These are phyloP conservation scores for Cephus spinipes DNA, from an alignment of 2,888 invertebrate genomes.

Conservation along the genomic window DNA sequence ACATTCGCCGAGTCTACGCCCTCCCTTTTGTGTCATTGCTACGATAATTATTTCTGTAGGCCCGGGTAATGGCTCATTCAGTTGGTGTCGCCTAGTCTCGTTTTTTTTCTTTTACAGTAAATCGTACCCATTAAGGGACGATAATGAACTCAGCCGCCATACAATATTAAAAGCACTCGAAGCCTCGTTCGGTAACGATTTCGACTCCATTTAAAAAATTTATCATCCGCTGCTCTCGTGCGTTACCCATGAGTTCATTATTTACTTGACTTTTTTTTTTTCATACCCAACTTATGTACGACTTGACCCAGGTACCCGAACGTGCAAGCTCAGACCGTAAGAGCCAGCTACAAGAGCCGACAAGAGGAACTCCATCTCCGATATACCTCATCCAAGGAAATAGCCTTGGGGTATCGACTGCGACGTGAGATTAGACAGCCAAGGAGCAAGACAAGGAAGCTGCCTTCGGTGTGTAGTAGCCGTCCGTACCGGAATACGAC, in stretches of 20 bases:
- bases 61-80: slow-evolving; percentile 64
- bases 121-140: slow-evolving; percentile 58
- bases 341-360: neutral
- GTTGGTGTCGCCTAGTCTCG: slow-evolving; percentile 44
- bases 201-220: neutral
- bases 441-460: neutral
- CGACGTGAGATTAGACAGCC: neutral
- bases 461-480: neutral
- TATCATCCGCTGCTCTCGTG: neutral
- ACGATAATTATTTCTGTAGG: slow-evolving; percentile 64
- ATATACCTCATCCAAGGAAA: neutral
- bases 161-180: neutral
- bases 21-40: slow-evolving; percentile 49
- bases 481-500: neutral
- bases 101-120: slow-evolving; percentile 51
- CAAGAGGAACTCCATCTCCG: neutral
- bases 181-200: neutral
- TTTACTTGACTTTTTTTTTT: neutral
- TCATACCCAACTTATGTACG: neutral
- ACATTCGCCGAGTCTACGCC: slow-evolving; percentile 36
- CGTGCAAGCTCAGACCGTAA: neutral
- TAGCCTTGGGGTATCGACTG: slow-evolving; percentile 4
- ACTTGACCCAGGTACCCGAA: neutral
- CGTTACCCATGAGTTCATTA: neutral
- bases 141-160: slow-evolving; percentile 50